phyloP scores from a whole-genome alignment of 2,113 vertebrate genomes.

The Peromyscus maniculatus region DNA sequence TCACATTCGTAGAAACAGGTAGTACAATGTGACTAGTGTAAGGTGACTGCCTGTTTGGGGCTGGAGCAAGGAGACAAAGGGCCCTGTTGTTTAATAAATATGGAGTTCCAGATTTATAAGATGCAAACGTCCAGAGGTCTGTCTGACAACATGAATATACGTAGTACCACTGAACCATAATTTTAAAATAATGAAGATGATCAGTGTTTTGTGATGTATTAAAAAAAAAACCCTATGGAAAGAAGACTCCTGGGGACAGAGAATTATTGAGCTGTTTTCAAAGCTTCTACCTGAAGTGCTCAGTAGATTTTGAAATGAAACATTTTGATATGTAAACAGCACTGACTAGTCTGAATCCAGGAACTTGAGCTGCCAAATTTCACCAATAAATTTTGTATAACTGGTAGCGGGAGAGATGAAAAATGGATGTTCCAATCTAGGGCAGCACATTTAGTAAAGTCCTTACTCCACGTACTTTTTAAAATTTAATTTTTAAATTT shows the following conservation, averaged over 20 bases:
- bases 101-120: background rate
- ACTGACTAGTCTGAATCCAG: background rate
- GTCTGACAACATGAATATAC: background rate
- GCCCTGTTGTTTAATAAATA: background rate
- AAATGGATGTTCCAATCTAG: background rate
- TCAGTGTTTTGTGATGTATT: background rate
- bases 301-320: constrained; percentile 15
- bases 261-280: background rate
- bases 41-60: background rate
- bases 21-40: background rate
- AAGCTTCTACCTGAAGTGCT: constrained; percentile 26
- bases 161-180: background rate
- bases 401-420: background rate
- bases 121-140: background rate
- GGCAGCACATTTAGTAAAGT: background rate
- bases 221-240: background rate
- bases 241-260: background rate
- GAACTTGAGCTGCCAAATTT: background rate
- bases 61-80: background rate
- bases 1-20: background rate
- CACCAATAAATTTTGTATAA: constrained; percentile 24
- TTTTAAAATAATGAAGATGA: background rate
- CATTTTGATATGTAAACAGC: background rate
- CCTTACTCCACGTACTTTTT: background rate
- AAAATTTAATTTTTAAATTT: background rate